These are phyloP conservation scores for Epinotia ramella DNA, from an alignment of 2,888 invertebrate species.

Conservation along the genomic window DNA sequence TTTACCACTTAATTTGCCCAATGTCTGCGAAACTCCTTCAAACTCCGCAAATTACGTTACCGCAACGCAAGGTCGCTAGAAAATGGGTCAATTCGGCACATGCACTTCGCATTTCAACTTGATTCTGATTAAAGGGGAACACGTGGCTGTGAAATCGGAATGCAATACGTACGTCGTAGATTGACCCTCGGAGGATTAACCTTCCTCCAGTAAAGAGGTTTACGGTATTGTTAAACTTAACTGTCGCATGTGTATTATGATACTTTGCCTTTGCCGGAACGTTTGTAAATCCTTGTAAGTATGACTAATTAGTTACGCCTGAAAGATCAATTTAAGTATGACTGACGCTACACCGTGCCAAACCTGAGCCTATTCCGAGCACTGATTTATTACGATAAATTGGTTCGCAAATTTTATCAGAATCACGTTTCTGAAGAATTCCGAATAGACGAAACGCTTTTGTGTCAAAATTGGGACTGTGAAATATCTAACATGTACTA, in stretches of 20 bases:
- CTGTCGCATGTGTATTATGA: neutral
- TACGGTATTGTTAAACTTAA: slow-evolving; percentile 24
- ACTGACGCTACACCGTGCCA: neutral
- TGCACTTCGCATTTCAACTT: neutral
- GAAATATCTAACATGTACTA: no score
- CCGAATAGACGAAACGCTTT: no score
- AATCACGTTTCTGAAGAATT: no score
- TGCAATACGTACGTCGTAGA: neutral
- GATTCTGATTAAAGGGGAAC: neutral
- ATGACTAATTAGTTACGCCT: neutral
- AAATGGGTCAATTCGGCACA: neutral
- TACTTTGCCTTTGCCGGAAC: neutral
- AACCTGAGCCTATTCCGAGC: neutral
- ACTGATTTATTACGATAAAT: no score
- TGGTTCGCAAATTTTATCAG: no score
- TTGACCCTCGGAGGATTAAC: neutral
- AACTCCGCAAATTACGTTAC: neutral
- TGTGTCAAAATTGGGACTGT: no score
- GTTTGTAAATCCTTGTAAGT: neutral
- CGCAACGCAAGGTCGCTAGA: neutral
- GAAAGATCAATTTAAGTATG: slow-evolving; percentile 11
- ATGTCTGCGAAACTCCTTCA: neutral
- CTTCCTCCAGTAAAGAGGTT: slow-evolving; percentile 15
- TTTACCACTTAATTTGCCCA: neutral
- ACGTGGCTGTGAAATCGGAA: neutral